These are phyloP conservation scores for Hetaerina titia DNA, from an alignment of 2,888 invertebrate genomes.

Conservation along the genomic window DNA sequence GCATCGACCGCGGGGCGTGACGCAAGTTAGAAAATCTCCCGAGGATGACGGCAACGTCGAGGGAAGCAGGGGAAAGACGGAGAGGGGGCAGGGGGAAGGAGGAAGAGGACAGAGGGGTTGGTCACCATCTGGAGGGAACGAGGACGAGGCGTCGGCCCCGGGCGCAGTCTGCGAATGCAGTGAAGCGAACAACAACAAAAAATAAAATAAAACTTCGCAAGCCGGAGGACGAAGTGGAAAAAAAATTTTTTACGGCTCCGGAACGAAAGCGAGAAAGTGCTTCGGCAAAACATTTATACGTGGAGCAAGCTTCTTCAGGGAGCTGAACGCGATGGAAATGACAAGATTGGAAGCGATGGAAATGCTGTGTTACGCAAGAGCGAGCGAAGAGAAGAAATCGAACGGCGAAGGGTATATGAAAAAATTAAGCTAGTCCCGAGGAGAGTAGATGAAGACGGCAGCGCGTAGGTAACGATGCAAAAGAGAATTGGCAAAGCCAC, in stretches of 20 bases:
- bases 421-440: no score
- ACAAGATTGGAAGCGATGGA: not conserved
- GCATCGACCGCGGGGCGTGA: constrained; percentile 11
- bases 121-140: constrained; percentile 26
- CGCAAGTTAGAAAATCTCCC: constrained; percentile 26
- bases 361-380: no score
- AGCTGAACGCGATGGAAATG: not conserved
- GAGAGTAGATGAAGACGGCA: no score
- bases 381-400: no score
- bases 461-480: no score
- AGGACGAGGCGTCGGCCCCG: not conserved
- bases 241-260: not conserved
- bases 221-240: not conserved
- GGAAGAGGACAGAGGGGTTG: not conserved
- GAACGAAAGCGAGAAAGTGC: not conserved
- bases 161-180: constrained; percentile 13
- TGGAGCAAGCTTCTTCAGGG: no score
- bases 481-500: no score
- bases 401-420: no score
- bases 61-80: not conserved
- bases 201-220: not conserved
- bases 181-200: not conserved
- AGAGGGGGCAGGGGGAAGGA: not conserved
- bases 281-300: not conserved
- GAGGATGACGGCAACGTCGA: not conserved